Evolutionary conservation across 1,140 invertebrate species (phyloP), one percentile per base, ranked within the genome.

Genomic region (Megalonaias nervosa): DNA sequence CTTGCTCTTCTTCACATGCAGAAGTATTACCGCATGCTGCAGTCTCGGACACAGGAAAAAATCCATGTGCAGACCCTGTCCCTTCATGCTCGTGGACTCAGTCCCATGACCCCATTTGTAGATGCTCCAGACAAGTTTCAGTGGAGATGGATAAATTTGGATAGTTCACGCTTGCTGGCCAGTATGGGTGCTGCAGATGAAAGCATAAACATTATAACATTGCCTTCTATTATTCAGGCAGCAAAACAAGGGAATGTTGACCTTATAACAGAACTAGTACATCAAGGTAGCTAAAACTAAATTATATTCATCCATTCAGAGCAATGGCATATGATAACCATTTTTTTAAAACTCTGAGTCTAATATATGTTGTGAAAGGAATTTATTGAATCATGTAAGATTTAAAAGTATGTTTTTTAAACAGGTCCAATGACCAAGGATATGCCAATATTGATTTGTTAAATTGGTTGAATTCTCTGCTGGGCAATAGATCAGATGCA

Each of bases 61-160:
- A 89, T 86, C 78, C 71, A 80, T 58, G 82, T 83, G 55, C 70
- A 81, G 58, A 86, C 85, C 31, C 77, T 90, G 12, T 80, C 83
- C 55, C 74, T 87, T 55, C 85, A 87, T 26, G 84, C 88, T 65
- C 80, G 89, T 48, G 89, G 89, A 6, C 78, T 90, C 19, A 91
- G 89, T 82, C 90, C 90, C 16, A 87, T 91, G 86, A 91, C 90
- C 4, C 90, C 90, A 23, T 91, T 90, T 84, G 85, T 89, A 60
- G 89, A 90, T 79, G 86, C 89, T 9, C 90, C 89, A 17, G 90
- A 91, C 72, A 91, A 91, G 79, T 91, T 91, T 82, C 85, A 87
- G 67, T 91, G 89, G 88, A 85, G 86, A 81, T 91, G 90, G 90
- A 83, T 89, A 48, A 88, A 89, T 76, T 81, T 90, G 72, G 89